Evolutionary conservation across 1,140 invertebrate genomes (phyloP).

Genomic region (Steinernema feltiae): DNA sequence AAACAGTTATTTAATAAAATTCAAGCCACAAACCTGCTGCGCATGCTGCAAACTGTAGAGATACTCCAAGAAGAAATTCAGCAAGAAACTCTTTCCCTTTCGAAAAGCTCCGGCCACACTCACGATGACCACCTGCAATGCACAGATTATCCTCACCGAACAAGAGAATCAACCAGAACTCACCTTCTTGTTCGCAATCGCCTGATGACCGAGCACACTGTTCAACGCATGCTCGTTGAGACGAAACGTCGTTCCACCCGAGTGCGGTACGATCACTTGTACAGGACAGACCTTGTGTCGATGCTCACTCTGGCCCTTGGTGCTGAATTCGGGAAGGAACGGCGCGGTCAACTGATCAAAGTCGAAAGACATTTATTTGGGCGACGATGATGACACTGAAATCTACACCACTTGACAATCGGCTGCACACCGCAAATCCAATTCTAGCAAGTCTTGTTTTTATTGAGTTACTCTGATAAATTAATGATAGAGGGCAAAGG

Average conservation of each 20-base stretch:
- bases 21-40: slow-evolving; percentile 30
- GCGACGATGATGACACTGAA: neutral
- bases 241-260: slow-evolving; percentile 32
- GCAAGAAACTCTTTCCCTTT: slow-evolving; percentile 87
- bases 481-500: slow-evolving; percentile 15
- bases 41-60: slow-evolving; percentile 50
- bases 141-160: neutral
- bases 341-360: slow-evolving; percentile 34
- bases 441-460: slow-evolving; percentile 5
- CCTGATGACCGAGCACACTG: slow-evolving; percentile 31
- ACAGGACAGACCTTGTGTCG: slow-evolving; percentile 36
- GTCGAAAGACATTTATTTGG: slow-evolving; percentile 23
- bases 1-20: neutral
- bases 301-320: slow-evolving; percentile 29
- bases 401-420: neutral
- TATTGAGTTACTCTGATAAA: slow-evolving; percentile 15
- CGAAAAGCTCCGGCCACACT: slow-evolving; percentile 91
- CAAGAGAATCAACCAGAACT: neutral
- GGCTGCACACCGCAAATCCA: neutral
- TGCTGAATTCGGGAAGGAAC: slow-evolving; percentile 35
- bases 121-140: slow-evolving; percentile 72
- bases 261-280: slow-evolving; percentile 25
- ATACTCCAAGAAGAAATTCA: slow-evolving; percentile 87
- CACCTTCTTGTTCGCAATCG: slow-evolving; percentile 39
- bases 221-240: slow-evolving; percentile 34